Evolutionary conservation across 2,113 vertebrate species (phyloP), one percentile per base, ranked within the genome.

Genomic region (Todiramphus saurophagus): DNA sequence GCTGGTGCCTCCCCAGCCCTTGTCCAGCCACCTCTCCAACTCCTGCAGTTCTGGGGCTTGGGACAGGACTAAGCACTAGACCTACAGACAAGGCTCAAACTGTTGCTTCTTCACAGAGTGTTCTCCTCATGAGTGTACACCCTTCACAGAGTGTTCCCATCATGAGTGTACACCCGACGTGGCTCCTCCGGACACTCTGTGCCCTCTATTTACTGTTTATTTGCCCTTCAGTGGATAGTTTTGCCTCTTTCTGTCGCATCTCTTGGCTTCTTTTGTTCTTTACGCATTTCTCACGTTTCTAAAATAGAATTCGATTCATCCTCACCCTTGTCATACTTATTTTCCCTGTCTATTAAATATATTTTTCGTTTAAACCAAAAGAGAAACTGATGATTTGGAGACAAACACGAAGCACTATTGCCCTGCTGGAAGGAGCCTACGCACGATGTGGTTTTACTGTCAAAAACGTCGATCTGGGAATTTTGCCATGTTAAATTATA

Each of bases 171-270:
- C 19, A 1, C 7, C 6, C 63, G 20, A 2, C n/a, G 20, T 4
- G 0, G 0, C 74, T 30, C 60, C 75, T 27, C 20, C 0, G 28
- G 59, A n/a, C 59, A 35, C 1, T 1, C 59, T 51, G 2, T 0
- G 7, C 17, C 1, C 15, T 2, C 53, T 17, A 0, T 2, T 17
- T 5, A 13, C 2, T 1, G 3, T 8, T 48, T 4, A 5, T 17
- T 5, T 27, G 28, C 63, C 30, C 33, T 41, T 44, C 2, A 16
- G 50, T 7, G 3, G 1, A 2, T 0, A 11, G 16, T 56, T 83
- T 17, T 10, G 12, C 11, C 44, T 27, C 16, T 48, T 86, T 41
- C 58, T 10, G 51, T 43, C 5, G 0, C 44, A 18, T 20, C 33
- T 8, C 5, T 43, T 4, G 4, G 15, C 41, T 63, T 39, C 28